Conservation (phyloP, 2,113 vertebrate species). For the Merops nubicus region DNA sequence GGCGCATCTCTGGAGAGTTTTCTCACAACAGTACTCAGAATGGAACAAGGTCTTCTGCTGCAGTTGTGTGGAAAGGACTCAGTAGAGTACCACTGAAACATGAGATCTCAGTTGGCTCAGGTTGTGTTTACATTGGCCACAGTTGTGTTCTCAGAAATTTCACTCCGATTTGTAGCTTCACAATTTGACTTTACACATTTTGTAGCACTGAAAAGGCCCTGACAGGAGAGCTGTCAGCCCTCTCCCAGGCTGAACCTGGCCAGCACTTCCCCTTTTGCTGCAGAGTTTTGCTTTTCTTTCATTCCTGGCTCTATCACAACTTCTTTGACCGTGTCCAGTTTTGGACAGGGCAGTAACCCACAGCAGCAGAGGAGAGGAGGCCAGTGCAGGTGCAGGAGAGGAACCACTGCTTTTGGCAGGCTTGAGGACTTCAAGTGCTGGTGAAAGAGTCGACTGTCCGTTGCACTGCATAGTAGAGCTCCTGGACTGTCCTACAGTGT, state of each 20-base stretch:
- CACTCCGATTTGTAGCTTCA: neutral
- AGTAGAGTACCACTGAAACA: neutral
- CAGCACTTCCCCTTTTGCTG: neutral
- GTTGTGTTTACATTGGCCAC: neutral
- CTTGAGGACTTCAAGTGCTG: neutral
- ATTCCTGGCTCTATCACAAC: neutral
- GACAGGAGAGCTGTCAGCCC: neutral
- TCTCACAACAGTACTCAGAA: neutral
- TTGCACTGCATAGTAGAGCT: neutral
- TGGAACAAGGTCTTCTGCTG: neutral
- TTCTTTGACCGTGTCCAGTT: fast-evolving
- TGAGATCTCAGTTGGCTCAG: neutral
- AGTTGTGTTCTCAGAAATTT: neutral
- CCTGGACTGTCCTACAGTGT: neutral
- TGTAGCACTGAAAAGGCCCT: neutral
- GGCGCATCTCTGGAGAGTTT: neutral
- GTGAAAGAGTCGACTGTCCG: neutral
- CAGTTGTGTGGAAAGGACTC: neutral
- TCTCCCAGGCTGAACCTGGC: neutral
- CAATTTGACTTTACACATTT: neutral
- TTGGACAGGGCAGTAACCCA: neutral
- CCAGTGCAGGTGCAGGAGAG: neutral
- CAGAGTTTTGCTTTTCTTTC: neutral
- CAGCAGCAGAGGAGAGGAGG: neutral
- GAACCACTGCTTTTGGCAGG: neutral